phyloP scores from a whole-genome alignment of 2,797 vertebrate species.

The Spizella passerina region DNA sequence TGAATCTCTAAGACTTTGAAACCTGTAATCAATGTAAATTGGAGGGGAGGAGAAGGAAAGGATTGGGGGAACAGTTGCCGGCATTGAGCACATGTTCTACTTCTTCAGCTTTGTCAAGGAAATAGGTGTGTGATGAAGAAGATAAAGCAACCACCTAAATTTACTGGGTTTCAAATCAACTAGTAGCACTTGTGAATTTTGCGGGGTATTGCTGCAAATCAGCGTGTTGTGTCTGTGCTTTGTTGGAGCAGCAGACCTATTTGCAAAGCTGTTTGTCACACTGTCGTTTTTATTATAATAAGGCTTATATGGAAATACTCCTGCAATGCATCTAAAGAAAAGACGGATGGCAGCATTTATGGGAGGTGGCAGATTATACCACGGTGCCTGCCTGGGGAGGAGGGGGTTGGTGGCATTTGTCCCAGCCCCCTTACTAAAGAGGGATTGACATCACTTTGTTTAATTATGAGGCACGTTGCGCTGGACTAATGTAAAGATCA shows the following conservation, averaged over 20 bases:
- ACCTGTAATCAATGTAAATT: conserved; percentile 50
- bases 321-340: conserved; percentile 23
- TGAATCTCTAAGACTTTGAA: conserved; percentile 13
- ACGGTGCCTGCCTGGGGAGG: background rate
- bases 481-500: conserved; percentile 14
- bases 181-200: background rate
- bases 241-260: conserved; percentile 37
- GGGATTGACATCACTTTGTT: background rate
- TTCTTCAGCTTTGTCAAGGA: background rate
- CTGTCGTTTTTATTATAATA: conserved; percentile 51
- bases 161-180: background rate
- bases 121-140: background rate
- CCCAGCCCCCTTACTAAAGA: background rate
- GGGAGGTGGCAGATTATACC: conserved; percentile 9
- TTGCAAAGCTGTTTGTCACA: conserved; percentile 59
- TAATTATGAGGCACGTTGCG: background rate
- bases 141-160: background rate
- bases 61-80: background rate
- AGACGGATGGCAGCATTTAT: conserved; percentile 47
- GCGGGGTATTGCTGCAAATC: background rate
- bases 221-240: background rate
- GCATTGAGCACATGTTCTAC: background rate
- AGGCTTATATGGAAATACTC: conserved; percentile 53
- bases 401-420: background rate
- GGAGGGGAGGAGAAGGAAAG: conserved; percentile 29